Evolutionary conservation across 2,797 vertebrate species (phyloP).

Genomic region (Urosaurus nigricauda): DNA sequence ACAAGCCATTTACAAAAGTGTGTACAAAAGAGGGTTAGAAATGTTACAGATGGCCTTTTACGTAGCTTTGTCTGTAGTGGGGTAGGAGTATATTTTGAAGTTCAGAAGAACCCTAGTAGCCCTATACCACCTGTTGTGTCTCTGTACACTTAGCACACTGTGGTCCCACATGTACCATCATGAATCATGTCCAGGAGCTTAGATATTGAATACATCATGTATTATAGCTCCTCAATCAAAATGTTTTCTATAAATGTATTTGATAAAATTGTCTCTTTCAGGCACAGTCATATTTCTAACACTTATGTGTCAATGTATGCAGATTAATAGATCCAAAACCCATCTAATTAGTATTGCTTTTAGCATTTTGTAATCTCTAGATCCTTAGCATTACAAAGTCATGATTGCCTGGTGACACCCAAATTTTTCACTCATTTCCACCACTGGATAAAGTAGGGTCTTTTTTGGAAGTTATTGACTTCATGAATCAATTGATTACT

Average conservation of each 20-base stretch:
- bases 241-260: neutral
- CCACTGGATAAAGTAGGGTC: neutral
- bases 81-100: neutral
- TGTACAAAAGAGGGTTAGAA: rapidly evolving
- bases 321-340: neutral
- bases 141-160: neutral
- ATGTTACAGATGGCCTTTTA: neutral
- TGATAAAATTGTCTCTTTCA: neutral
- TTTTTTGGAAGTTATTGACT: neutral
- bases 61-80: neutral
- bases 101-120: neutral
- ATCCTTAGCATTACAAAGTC: neutral
- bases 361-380: neutral
- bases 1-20: neutral
- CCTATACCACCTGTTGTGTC: neutral
- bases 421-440: neutral
- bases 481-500: neutral
- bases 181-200: neutral
- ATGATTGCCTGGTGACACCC: neutral
- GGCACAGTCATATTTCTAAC: neutral
- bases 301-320: neutral
- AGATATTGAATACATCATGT: neutral
- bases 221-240: neutral
- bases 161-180: neutral
- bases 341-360: no score